Conservation (phyloP, 2,888 invertebrate genomes). For the Hyles lineata region DNA sequence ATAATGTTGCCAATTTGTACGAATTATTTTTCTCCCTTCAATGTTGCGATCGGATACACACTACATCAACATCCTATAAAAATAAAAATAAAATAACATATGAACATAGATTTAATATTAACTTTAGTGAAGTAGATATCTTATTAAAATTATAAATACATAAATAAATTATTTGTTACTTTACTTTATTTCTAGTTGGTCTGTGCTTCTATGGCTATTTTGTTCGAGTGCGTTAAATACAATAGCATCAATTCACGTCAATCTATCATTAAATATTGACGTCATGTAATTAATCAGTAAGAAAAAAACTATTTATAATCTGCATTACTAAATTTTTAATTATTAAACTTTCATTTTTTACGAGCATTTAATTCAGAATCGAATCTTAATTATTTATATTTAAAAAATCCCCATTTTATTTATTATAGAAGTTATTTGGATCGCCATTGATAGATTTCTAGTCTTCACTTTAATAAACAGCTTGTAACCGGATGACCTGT, state of each 20-base stretch:
- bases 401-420: neutral
- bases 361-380: neutral
- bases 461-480: neutral
- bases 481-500: slow-evolving; percentile 71
- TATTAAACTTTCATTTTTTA: neutral
- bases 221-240: too few relatives aligned
- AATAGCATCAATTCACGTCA: too few relatives aligned
- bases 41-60: neutral
- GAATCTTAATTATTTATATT: neutral
- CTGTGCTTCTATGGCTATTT: too few relatives aligned
- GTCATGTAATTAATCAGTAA: too few relatives aligned
- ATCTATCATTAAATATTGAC: too few relatives aligned
- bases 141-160: too few relatives aligned
- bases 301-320: neutral
- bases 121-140: too few relatives aligned
- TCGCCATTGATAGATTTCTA: neutral
- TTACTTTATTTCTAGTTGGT: too few relatives aligned
- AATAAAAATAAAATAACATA: too few relatives aligned
- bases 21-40: neutral
- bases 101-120: too few relatives aligned
- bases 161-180: too few relatives aligned
- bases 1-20: neutral
- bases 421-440: neutral
- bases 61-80: neutral
- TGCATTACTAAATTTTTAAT: neutral